Base-by-base conservation (phyloP, 2,888 invertebrate species). In the Halictus quadricinctus region DNA sequence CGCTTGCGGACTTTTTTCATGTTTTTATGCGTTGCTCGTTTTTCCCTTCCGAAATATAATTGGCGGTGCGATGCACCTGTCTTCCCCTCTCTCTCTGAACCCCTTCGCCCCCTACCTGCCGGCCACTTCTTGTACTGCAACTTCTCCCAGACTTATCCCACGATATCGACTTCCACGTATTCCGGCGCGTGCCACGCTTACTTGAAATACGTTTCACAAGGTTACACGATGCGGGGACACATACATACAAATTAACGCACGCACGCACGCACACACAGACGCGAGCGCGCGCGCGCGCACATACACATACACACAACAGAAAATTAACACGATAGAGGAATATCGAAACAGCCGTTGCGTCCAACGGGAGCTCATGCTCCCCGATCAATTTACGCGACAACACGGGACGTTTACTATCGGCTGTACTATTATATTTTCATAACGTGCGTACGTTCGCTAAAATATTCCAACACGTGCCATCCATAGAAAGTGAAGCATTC, bases 61-160 rank as follows among this genome's bases (percentile, higher is more conserved):
- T 94, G 94, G 94, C 94, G 92, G 93, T 93, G 91, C 94, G 94
- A 94, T 94, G 94, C 94, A 94, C 94, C 94, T 94, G 94, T 94
- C 94, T 91, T 91, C 91, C 91, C 91, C 89, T 89, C 90, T 72
- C 88, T 79, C 83, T 54, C 76, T 41, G 46, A 64, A 83, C 85
- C 88, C 86, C 79, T 79, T 73, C 80, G 83, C 76, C 85, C 58
- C 84, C 84, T 82, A 75, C 85, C 86, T 83, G 72, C 82, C 77
- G 83, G 66, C 86, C 87, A 80, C 87, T 85, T 87, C 88, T 89
- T 84, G 83, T 85, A 78, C 80, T 41, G 83, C 86, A 86, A 82
- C 86, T 77, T 88, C 86, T 81, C 86, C 85, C 88, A 69, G 76
- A 75, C 85, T 85, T 86, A 79, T 83, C 83, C 81, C 84, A 85